These are phyloP conservation scores for Drosophila orosa DNA, from an alignment of 1,140 invertebrate genomes.

Conservation along the genomic window DNA sequence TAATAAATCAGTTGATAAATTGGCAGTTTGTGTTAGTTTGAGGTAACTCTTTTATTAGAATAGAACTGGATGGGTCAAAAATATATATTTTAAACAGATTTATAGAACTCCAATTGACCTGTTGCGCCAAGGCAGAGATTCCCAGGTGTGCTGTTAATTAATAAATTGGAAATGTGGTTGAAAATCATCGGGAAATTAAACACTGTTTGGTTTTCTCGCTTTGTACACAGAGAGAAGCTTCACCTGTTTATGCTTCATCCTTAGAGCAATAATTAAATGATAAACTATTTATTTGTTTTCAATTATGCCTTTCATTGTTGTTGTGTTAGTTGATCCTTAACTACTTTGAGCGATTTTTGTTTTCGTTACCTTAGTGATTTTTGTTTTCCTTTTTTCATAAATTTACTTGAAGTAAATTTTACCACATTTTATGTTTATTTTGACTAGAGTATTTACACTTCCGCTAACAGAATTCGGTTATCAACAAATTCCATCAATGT, in stretches of 20 bases:
- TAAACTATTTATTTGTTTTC: constrained; percentile 44
- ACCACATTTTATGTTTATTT: constrained; percentile 58
- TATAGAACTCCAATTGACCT: background rate
- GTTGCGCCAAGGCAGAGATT: background rate
- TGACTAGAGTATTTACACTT: constrained; percentile 59
- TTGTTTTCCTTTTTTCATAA: constrained; percentile 6
- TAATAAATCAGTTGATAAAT: constrained; percentile 6
- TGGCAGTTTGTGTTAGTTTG: constrained; percentile 44
- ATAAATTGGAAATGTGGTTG: constrained; percentile 3
- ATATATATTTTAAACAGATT: background rate
- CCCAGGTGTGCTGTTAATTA: background rate
- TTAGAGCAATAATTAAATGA: constrained; percentile 31
- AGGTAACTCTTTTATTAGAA: background rate
- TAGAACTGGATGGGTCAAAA: background rate
- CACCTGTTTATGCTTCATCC: constrained; percentile 3
- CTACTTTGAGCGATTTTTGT: constrained; percentile 54
- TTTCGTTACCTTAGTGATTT: constrained; percentile 23
- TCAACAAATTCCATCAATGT: constrained; percentile 42
- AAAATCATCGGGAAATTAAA: constrained; percentile 9
- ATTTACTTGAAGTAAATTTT: constrained; percentile 75
- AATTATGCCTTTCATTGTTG: constrained; percentile 43
- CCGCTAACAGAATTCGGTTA: constrained; percentile 14
- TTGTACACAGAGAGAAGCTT: constrained; percentile 32
- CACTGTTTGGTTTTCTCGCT: constrained; percentile 5
- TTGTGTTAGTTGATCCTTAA: constrained; percentile 30